phyloP scores from a whole-genome alignment of 2,888 invertebrate species.

The Drosophila barbarae region DNA sequence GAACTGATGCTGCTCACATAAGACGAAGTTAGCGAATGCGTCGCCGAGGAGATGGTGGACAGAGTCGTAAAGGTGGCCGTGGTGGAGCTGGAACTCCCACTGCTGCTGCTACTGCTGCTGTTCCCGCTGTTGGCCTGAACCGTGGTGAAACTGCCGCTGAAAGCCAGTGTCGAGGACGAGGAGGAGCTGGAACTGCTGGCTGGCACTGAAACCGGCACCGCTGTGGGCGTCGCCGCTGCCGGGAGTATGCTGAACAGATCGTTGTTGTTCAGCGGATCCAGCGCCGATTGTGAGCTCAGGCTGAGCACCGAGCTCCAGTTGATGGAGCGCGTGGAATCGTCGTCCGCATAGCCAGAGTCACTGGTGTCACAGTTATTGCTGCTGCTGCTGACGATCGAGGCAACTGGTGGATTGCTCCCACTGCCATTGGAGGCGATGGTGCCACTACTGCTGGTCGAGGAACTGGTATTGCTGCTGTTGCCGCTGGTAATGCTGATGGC shows the following conservation, averaged over 20 bases:
- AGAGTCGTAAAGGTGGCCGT: constrained; percentile 77
- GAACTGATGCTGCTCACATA: constrained; percentile 76
- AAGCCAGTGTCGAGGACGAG: constrained; percentile 66
- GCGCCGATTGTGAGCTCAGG: constrained; percentile 90
- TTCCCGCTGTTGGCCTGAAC: constrained; percentile 59
- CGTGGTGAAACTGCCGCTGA: constrained; percentile 76
- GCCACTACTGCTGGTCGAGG: constrained; percentile 24
- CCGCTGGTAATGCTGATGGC: constrained; percentile 26
- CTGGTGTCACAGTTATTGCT: constrained; percentile 80
- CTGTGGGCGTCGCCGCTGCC: constrained; percentile 73
- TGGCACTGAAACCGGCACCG: constrained; percentile 69
- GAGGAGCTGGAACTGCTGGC: constrained; percentile 30
- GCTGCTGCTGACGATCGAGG: constrained; percentile 39
- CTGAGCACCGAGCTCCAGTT: constrained; percentile 95
- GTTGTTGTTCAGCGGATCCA: constrained; percentile 90
- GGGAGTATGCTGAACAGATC: constrained; percentile 83
- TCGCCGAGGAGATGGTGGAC: constrained; percentile 77
- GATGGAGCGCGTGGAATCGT: constrained; percentile 88
- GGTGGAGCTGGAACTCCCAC: constrained; percentile 54
- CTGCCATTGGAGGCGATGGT: constrained; percentile 1
- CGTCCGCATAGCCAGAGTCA: constrained; percentile 89
- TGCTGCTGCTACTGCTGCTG: constrained; percentile 37
- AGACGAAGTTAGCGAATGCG: constrained; percentile 77
- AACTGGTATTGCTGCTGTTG: constrained; percentile 31
- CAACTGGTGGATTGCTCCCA: constrained; percentile 7